Percentiles rank a stretch among this genome's conserved stretches.
phyloP scores from a whole-genome alignment of 2,113 vertebrate species.

The Paracanthobrama guichenoti region DNA sequence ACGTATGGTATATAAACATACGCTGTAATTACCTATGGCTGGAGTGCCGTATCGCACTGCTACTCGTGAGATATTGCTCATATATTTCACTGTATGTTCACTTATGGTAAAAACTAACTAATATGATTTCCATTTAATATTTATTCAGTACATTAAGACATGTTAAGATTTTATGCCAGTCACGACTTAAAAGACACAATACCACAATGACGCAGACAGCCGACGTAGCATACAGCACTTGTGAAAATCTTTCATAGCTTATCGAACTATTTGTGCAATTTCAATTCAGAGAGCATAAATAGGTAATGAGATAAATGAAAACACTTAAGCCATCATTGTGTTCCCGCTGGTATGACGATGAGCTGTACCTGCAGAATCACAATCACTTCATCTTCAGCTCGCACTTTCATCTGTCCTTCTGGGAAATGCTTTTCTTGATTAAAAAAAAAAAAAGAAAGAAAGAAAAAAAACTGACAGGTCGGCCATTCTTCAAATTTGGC shows the following conservation, averaged over 20 bases:
- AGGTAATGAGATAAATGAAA: conserved; percentile 13
- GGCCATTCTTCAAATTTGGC: neutral
- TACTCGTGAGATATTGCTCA: no score
- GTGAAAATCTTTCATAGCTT: neutral
- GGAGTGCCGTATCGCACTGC: no score
- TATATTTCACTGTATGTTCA: neutral
- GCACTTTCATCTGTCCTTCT: neutral
- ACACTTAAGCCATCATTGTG: neutral
- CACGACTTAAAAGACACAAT: neutral
- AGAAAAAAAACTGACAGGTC: neutral
- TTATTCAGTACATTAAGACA: neutral
- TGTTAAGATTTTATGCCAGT: neutral
- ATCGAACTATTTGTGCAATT: neutral
- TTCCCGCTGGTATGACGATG: neutral
- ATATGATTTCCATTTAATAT: neutral
- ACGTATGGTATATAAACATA: no score
- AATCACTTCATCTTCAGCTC: conserved; percentile 9
- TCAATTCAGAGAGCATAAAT: neutral
- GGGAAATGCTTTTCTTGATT: conserved; percentile 10
- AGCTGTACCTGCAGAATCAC: neutral
- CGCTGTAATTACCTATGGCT: no score
- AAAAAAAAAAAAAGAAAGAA: neutral
- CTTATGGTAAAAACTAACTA: neutral
- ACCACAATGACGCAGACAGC: neutral
- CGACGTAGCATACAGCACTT: neutral